Conservation (phyloP, 2,888 invertebrate species). For the Biston stratarius region DNA sequence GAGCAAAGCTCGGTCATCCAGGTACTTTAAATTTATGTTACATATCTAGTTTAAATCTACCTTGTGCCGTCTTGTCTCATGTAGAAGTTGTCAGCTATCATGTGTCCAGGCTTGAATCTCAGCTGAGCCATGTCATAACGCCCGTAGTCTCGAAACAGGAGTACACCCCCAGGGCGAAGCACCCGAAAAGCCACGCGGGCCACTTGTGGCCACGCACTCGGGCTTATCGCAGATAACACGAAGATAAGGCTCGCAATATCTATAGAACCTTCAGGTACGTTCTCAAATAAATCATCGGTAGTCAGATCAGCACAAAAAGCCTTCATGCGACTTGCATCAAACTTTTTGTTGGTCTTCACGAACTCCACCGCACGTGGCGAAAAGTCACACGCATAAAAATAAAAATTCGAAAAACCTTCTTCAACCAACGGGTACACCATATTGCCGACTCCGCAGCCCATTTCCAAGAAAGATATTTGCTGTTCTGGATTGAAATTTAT, state of each 20-base stretch:
- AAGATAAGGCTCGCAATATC: constrained; percentile 97
- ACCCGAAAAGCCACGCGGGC: constrained; percentile 88
- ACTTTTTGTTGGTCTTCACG: constrained; percentile 90
- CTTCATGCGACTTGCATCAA: constrained; percentile 88
- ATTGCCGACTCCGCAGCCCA: constrained; percentile 99
- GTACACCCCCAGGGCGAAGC: constrained; percentile 91
- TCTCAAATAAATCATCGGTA: constrained; percentile 87
- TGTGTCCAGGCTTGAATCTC: constrained; percentile 96
- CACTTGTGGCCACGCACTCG: constrained; percentile 90
- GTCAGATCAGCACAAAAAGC: constrained; percentile 96
- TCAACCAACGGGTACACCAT: constrained; percentile 96
- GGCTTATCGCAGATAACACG: constrained; percentile 97
- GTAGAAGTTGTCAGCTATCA: constrained; percentile 97
- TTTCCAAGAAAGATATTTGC: constrained; percentile 90
- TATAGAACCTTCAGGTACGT: constrained; percentile 81
- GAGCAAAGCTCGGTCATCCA: no score
- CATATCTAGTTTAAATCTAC: constrained; percentile 61
- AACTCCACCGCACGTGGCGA: constrained; percentile 96
- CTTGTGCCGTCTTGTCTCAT: constrained; percentile 98
- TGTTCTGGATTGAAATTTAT: constrained; percentile 83
- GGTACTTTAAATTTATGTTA: no score
- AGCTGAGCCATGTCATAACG: constrained; percentile 98
- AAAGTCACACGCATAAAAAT: constrained; percentile 96
- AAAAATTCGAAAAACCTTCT: constrained; percentile 88
- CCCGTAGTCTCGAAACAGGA: constrained; percentile 97